A percentile compares a stretch with the other conserved stretches of the same genome.
Evolutionary conservation across 2,888 invertebrate species (phyloP).

Genomic region (Ephialtes manifestator): DNA sequence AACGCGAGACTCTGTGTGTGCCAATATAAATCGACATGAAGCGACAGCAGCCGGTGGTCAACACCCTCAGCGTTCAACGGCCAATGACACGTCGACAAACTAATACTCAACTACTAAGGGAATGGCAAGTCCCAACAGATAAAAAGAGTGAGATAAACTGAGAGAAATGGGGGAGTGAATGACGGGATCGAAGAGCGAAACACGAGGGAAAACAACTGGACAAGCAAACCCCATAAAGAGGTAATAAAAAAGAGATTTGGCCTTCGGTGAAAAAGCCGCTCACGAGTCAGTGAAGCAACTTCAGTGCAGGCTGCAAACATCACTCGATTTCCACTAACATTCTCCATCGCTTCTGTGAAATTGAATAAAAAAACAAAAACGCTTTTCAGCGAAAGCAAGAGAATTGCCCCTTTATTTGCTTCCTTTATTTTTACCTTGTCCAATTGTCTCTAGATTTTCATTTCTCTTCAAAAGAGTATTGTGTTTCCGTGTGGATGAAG

Average conservation of each 20-base stretch:
- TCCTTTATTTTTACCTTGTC: background rate
- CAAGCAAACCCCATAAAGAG: slow-evolving; percentile 10
- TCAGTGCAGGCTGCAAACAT: slow-evolving; percentile 14
- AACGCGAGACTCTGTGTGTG: background rate
- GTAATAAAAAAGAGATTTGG: slow-evolving; percentile 48
- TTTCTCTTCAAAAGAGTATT: background rate
- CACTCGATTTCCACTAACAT: background rate
- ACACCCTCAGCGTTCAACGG: slow-evolving; percentile 13
- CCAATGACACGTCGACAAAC: slow-evolving; percentile 8
- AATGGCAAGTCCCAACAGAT: slow-evolving; percentile 26
- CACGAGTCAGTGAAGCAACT: background rate
- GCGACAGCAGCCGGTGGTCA: slow-evolving; percentile 20
- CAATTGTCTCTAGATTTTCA: background rate
- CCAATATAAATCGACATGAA: slow-evolving; percentile 28
- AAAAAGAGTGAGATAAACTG: slow-evolving; percentile 2
- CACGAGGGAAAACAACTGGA: slow-evolving; percentile 26
- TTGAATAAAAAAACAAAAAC: background rate
- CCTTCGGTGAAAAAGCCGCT: slow-evolving; percentile 13
- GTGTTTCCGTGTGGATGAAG: background rate
- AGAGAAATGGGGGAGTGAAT: slow-evolving; percentile 12
- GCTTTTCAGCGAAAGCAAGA: background rate
- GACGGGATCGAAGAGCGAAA: background rate
- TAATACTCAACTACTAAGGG: slow-evolving; percentile 23
- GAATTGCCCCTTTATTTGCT: background rate
- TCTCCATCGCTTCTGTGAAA: background rate